Evolutionary conservation across 2,888 invertebrate genomes (phyloP).

Genomic region (Nysson spinosus): DNA sequence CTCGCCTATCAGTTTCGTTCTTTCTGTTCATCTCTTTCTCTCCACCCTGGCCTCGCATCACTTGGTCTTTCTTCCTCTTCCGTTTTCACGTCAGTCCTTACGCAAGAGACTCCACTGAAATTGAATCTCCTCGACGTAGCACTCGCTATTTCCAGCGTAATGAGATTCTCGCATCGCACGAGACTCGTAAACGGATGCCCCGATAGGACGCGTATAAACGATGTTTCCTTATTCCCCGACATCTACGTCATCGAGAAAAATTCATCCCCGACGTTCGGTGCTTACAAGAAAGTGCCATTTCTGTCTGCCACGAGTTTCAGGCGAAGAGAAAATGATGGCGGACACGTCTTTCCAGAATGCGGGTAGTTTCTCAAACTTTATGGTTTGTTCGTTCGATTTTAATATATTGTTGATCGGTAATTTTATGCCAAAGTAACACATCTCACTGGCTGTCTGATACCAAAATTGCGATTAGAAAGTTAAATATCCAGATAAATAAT

Average conservation of each 20-base stretch:
- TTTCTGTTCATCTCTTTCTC: not conserved
- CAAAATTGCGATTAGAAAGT: too few species aligned
- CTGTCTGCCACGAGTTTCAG: not conserved
- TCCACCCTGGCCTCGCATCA: too few species aligned
- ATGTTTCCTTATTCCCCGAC: not conserved
- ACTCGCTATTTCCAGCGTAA: conserved; percentile 20
- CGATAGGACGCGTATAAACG: not conserved
- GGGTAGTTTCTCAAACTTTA: too few species aligned
- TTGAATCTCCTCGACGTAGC: conserved; percentile 33
- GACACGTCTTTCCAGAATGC: conserved; percentile 4
- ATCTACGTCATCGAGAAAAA: not conserved
- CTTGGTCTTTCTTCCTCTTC: not conserved
- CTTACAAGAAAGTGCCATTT: not conserved
- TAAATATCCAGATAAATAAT: too few species aligned
- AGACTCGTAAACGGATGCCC: conserved; percentile 6
- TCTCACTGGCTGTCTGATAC: too few species aligned
- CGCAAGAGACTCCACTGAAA: conserved; percentile 20
- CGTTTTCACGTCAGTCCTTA: not conserved
- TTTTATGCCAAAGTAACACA: too few species aligned
- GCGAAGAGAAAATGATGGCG: conserved; percentile 6
- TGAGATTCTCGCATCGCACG: conserved; percentile 30
- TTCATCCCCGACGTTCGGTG: not conserved
- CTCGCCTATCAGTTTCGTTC: conserved; percentile 20
- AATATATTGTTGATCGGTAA: too few species aligned
- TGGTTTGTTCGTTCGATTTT: too few species aligned